Conservation (phyloP, 2,888 invertebrate species). For the Rosalia funebris region DNA sequence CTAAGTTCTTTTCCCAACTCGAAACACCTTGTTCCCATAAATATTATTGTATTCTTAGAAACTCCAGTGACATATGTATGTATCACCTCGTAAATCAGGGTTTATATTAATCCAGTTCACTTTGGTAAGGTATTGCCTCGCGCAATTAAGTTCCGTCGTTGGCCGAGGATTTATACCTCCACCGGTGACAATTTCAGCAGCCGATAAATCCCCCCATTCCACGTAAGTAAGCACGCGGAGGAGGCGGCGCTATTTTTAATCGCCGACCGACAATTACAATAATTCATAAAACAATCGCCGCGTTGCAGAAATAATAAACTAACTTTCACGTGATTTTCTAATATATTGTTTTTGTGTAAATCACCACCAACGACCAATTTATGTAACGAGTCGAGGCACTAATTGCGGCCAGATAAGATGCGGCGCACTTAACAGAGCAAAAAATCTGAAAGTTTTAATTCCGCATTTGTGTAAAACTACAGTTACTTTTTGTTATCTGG, state of each 20-base stretch:
- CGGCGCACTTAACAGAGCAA: conserved; percentile 46
- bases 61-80: conserved; percentile 1
- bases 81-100: conserved; percentile 1
- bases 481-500: conserved; percentile 18
- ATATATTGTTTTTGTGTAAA: conserved; percentile 22
- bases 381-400: conserved; percentile 31
- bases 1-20: too few relatives aligned
- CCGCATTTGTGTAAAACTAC: conserved; percentile 17
- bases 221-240: conserved; percentile 8
- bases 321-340: conserved; percentile 24
- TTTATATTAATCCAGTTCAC: conserved; percentile 9
- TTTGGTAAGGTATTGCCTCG: conserved; percentile 8
- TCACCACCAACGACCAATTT: conserved; percentile 23
- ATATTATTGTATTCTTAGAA: conserved; percentile 15
- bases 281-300: conserved; percentile 21
- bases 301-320: conserved; percentile 14
- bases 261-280: conserved; percentile 6
- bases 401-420: conserved; percentile 41
- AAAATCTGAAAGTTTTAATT: conserved; percentile 47
- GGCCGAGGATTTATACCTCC: conserved; percentile 10
- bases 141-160: conserved; percentile 14
- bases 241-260: background rate
- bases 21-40: conserved; percentile 13
- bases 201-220: conserved; percentile 9
- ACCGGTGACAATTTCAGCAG: conserved; percentile 18